Percentiles rank a stretch among this genome's conserved stretches.
Conservation (phyloP, 1,140 invertebrate species). For the Mactra quadrangularis region DNA sequence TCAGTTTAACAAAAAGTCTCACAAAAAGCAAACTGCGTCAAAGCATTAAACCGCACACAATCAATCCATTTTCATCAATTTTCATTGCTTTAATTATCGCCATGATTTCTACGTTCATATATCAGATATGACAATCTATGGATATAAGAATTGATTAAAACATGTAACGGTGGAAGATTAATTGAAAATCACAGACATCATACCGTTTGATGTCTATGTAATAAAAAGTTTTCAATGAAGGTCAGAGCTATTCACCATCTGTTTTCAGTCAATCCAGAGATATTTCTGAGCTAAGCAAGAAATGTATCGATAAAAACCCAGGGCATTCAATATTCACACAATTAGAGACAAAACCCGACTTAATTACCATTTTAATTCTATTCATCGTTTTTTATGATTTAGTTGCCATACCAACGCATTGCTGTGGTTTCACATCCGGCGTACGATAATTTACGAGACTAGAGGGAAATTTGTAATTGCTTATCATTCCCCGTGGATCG, state of each 20-base stretch:
- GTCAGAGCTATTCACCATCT: not conserved
- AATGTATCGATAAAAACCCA: not conserved
- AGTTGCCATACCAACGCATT: conserved; percentile 19
- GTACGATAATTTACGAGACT: conserved; percentile 14
- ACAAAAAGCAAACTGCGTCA: no score
- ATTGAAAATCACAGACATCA: not conserved
- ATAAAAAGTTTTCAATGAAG: not conserved
- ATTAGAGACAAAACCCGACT: not conserved
- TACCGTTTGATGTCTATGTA: not conserved
- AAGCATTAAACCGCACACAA: no score
- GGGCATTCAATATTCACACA: conserved; percentile 2
- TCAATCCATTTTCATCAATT: no score
- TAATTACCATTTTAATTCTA: conserved; percentile 36
- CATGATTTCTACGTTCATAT: no score
- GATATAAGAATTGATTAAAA: not conserved
- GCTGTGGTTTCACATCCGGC: conserved; percentile 12
- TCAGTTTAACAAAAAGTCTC: no score
- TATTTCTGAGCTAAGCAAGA: not conserved
- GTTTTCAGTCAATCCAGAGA: conserved; percentile 1
- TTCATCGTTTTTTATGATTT: conserved; percentile 23
- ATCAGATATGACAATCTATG: no score
- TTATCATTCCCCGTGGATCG: conserved; percentile 4
- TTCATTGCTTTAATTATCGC: no score
- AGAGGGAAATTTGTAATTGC: conserved; percentile 1
- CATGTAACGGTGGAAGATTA: not conserved